Conservation (phyloP, 2,888 invertebrate species). For the Zhengitettix transpicula region DNA sequence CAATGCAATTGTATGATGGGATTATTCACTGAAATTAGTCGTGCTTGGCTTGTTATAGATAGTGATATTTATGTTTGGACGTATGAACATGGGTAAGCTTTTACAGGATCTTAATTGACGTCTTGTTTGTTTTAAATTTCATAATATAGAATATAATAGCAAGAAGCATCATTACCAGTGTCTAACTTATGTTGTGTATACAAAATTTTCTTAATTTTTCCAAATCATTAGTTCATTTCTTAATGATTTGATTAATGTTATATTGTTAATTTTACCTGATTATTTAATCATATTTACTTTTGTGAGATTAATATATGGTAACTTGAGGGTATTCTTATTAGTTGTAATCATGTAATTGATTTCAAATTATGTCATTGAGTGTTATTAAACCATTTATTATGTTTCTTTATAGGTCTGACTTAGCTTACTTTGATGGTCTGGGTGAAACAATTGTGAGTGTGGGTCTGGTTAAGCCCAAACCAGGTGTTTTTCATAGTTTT, state of each 20-base stretch:
- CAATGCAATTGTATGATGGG: slow-evolving; percentile 96
- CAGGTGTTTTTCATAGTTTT: slow-evolving; percentile 74
- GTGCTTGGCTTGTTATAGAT: slow-evolving; percentile 96
- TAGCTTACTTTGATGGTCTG: slow-evolving; percentile 92
- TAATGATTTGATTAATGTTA: background rate
- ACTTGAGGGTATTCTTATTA: too few species aligned
- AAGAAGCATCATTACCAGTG: too few species aligned
- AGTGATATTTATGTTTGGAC: slow-evolving; percentile 98
- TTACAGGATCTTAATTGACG: background rate
- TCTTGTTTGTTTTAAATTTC: background rate
- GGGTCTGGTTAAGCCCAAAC: slow-evolving; percentile 74
- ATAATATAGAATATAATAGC: too few species aligned
- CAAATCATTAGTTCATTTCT: too few species aligned
- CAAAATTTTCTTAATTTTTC: too few species aligned
- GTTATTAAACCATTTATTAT: too few species aligned
- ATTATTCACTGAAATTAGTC: slow-evolving; percentile 83
- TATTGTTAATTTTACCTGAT: too few species aligned
- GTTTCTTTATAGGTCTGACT: slow-evolving; percentile 50
- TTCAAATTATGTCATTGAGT: too few species aligned
- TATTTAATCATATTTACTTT: slow-evolving; percentile 1
- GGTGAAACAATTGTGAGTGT: slow-evolving; percentile 89
- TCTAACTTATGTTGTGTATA: too few species aligned
- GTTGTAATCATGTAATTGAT: background rate
- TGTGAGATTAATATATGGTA: too few species aligned
- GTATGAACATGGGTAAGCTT: slow-evolving; percentile 64